These are phyloP conservation scores for Hypotaenidia philippensis DNA, from an alignment of 2,797 vertebrate species.

Conservation along the genomic window DNA sequence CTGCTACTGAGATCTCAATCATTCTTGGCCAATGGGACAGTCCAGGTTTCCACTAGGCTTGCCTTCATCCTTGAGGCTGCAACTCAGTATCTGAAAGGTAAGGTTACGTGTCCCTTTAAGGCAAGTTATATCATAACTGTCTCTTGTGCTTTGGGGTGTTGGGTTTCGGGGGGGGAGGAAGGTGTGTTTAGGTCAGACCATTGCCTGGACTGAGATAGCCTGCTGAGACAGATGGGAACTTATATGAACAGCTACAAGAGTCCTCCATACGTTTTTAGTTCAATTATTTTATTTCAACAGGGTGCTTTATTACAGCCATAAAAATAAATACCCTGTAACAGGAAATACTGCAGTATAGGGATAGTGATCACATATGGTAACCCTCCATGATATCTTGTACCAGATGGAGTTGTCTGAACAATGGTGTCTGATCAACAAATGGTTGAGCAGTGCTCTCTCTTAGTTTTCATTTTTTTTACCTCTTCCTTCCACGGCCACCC, in stretches of 20 bases:
- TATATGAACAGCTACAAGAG: neutral
- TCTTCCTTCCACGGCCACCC: neutral
- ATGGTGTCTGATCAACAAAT: neutral
- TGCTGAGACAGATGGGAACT: neutral
- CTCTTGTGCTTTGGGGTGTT: neutral
- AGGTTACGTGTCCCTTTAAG: neutral
- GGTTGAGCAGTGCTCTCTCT: neutral
- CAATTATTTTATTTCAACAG: neutral
- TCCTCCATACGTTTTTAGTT: neutral
- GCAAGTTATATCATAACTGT: neutral
- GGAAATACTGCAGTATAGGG: neutral
- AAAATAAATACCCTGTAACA: neutral
- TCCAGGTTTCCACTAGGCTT: neutral
- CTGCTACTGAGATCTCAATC: neutral
- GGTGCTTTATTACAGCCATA: neutral
- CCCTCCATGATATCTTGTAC: neutral
- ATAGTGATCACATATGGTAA: neutral
- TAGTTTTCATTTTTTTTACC: neutral
- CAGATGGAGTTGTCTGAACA: neutral
- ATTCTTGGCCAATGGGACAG: neutral
- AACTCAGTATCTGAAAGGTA: neutral
- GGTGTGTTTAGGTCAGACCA: neutral
- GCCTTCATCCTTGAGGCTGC: neutral
- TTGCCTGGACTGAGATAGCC: neutral
- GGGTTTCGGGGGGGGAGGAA: fast-evolving